Percentiles rank a stretch among this genome's conserved stretches.
Evolutionary conservation across 2,888 invertebrate genomes (phyloP).

Genomic region (Folsomia manolachei): DNA sequence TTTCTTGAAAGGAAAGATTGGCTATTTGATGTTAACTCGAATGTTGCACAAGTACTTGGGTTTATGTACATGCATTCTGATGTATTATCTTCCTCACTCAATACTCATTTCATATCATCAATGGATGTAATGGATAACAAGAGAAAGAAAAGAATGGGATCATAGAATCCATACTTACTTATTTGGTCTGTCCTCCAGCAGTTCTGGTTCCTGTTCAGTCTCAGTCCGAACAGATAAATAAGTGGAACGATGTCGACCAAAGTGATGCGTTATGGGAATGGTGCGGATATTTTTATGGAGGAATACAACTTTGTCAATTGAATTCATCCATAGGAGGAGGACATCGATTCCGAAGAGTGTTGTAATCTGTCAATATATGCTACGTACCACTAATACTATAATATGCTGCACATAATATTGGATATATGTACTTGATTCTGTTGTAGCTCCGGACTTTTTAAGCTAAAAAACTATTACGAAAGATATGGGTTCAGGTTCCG

Average conservation of each 20-base stretch:
- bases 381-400: too few species aligned
- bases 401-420: too few species aligned
- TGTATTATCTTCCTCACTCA: background rate
- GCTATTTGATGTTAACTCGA: slow-evolving; percentile 19
- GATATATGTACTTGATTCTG: background rate
- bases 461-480: too few species aligned
- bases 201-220: background rate
- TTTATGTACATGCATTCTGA: slow-evolving; percentile 10
- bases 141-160: background rate
- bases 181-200: too few species aligned
- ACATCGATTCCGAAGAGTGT: background rate
- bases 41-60: background rate
- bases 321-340: background rate
- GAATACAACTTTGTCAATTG: slow-evolving; percentile 3
- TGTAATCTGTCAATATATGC: background rate
- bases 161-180: too few species aligned
- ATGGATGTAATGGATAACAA: background rate
- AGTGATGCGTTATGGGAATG: background rate
- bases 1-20: slow-evolving; percentile 23
- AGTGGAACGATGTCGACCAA: background rate
- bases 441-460: background rate
- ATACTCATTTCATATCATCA: background rate
- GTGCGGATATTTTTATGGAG: background rate
- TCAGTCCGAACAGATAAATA: background rate
- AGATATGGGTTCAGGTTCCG: background rate